Conservation (phyloP, 2,113 vertebrate species). For the Dicrurus megarhynchus region DNA sequence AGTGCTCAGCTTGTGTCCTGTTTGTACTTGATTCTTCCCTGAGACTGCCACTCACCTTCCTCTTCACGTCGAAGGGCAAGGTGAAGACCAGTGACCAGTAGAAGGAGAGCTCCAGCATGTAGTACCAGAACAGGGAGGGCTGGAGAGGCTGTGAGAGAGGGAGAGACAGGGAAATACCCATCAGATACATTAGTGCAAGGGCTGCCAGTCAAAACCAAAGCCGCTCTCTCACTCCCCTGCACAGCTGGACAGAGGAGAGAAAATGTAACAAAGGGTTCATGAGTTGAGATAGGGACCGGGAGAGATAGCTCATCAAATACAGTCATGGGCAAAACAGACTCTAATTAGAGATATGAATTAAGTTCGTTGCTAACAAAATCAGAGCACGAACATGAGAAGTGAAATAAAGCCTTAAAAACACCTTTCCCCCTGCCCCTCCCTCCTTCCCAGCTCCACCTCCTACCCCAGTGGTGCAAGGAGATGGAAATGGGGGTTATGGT, state of each 20-base stretch:
- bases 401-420: neutral
- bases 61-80: conserved; percentile 87
- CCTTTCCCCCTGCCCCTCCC: neutral
- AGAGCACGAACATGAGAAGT: neutral
- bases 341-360: neutral
- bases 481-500: neutral
- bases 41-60: conserved; percentile 82
- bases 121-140: conserved; percentile 83
- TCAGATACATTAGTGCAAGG: neutral
- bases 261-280: neutral
- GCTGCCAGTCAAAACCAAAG: neutral
- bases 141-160: conserved; percentile 75
- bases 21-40: neutral
- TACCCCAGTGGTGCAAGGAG: neutral
- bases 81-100: conserved; percentile 87
- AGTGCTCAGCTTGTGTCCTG: neutral
- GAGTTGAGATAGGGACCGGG: neutral
- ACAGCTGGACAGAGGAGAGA: neutral
- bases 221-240: neutral
- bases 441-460: neutral
- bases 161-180: neutral
- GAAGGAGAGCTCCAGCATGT: conserved; percentile 87
- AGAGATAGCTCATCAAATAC: neutral
- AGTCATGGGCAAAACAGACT: neutral
- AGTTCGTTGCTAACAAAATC: neutral